Base-by-base conservation (phyloP, 2,797 vertebrate species). In the Phataginus tetradactyla region DNA sequence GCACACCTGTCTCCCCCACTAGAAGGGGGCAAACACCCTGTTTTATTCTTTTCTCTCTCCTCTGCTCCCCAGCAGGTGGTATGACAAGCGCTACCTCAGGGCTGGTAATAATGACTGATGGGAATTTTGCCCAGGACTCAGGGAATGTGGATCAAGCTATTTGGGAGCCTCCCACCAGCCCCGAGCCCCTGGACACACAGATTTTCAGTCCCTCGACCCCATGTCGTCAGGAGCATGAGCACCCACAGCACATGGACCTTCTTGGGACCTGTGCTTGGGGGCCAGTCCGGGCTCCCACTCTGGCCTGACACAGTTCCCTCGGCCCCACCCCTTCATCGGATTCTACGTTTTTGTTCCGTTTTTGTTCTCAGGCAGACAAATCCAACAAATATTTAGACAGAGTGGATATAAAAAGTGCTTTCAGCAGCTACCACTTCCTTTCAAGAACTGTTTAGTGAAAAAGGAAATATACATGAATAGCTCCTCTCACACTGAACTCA, bases 351-450 rank as follows among this genome's bases (percentile, higher is more conserved):
- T 97, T 97, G 94, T 90, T 95, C 96, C 42, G 39, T 95, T 92
- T 79, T 97, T 97, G 94, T 90, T 95, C 96, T 77, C 84, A 96
- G 92, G 94, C 96, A 96, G 92, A 95, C 96, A 97, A 85, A 97
- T 93, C 91, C n/a, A 81, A 96, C 97, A 98, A 98, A 98, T 98
- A 98, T 98, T 98, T 98, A 98, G 98, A 98, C 94, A 98, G 97
- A 96, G 96, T 91, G 63, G 95, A 94, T 96, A 97, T 94, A 97
- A 98, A 98, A 98, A 98, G 94, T 94, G 83, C 92, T 98, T 97
- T 97, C 96, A 98, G 95, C 81, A 95, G 97, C 90, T 97, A 97
- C 94, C 94, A 96, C 91, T 98, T 98, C 97, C 95, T 94, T 97
- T 98, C 95, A 92, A 91, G 95, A 98, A 97, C 27, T 96, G 92